phyloP scores from a whole-genome alignment of 2,888 invertebrate genomes.

The Nemoura dubitans region DNA sequence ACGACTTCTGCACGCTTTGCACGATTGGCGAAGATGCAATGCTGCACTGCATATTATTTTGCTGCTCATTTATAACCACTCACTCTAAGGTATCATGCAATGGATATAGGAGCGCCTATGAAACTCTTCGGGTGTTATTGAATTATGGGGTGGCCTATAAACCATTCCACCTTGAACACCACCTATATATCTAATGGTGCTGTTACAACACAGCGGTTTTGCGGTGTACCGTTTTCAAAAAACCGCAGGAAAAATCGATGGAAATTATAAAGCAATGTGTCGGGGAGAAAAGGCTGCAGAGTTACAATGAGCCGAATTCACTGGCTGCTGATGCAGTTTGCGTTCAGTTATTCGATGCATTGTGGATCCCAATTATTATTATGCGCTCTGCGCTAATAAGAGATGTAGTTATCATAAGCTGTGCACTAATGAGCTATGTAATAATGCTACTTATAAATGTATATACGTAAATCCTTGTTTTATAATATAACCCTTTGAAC shows the following conservation, averaged over 20 bases:
- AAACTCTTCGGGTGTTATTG: background rate
- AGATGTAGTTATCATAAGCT: too few species aligned
- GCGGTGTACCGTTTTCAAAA: conserved; percentile 9
- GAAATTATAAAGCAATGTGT: background rate
- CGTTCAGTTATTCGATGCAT: background rate
- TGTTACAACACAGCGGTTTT: background rate
- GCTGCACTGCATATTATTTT: background rate
- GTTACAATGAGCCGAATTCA: background rate
- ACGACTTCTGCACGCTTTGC: conserved; percentile 12
- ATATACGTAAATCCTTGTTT: too few species aligned
- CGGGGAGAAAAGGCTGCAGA: background rate
- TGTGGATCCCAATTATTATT: background rate
- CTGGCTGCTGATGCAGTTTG: background rate
- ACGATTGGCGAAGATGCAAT: background rate
- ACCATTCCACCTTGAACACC: background rate
- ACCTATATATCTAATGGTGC: background rate
- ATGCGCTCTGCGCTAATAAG: too few species aligned
- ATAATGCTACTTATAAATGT: too few species aligned
- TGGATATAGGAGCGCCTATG: background rate
- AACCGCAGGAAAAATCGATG: background rate
- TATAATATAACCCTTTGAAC: too few species aligned
- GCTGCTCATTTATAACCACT: background rate
- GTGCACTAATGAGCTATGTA: too few species aligned
- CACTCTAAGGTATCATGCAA: background rate
- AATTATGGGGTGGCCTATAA: background rate